phyloP scores from a whole-genome alignment of 2,797 vertebrate genomes.

The Spinibarbus caldwelli region DNA sequence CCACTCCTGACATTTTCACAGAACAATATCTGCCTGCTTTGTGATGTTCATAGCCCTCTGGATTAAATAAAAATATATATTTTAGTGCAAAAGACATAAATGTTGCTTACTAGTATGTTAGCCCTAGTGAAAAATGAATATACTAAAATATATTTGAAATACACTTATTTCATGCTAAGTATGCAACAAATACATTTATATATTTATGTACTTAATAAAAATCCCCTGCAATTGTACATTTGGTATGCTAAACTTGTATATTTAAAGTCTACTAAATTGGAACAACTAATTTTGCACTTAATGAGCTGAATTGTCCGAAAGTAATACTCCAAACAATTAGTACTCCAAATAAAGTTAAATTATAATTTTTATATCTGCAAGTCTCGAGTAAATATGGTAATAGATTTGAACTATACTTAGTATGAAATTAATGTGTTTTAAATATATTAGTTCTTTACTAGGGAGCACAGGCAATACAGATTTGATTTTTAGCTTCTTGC shows the following conservation, averaged over 20 bases:
- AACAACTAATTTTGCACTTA: too few species aligned
- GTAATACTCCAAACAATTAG: too few species aligned
- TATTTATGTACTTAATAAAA: too few species aligned
- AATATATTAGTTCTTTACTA: background rate
- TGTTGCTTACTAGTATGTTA: background rate
- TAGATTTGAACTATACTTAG: background rate
- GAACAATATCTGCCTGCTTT: background rate
- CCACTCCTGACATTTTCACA: constrained; percentile 65
- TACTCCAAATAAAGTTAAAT: too few species aligned
- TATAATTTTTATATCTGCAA: background rate
- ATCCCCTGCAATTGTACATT: too few species aligned
- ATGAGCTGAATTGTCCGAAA: too few species aligned
- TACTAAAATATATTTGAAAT: too few species aligned
- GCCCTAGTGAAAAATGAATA: background rate
- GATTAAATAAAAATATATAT: background rate
- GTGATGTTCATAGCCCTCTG: background rate
- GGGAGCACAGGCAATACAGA: background rate
- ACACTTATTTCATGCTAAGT: too few species aligned
- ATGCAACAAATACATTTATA: background rate
- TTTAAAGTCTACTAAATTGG: too few species aligned
- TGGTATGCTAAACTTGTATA: too few species aligned
- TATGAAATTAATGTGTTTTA: too few species aligned
- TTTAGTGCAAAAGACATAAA: background rate
- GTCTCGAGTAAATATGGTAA: background rate
- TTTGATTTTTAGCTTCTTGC: constrained; percentile 51